Base-by-base conservation (phyloP, 53 echinoderm and acorn worm genomes). In the Henricia sp. region DNA sequence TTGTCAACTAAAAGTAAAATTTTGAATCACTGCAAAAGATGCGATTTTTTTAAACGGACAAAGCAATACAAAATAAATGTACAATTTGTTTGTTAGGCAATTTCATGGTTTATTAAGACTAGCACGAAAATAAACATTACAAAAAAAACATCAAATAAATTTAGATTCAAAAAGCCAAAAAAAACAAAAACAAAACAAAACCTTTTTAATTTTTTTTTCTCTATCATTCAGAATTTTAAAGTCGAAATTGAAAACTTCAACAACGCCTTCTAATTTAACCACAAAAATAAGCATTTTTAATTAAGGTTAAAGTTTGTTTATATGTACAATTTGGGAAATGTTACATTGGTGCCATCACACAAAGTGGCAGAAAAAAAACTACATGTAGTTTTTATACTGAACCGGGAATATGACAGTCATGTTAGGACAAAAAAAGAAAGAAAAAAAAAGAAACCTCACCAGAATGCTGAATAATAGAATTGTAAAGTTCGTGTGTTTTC, bases 21-120 rank as follows among this genome's bases (percentile, higher is more conserved):
- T n/a, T n/a, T n/a, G n/a, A n/a, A n/a, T n/a, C n/a, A n/a, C n/a
- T n/a, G n/a, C n/a, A n/a, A n/a, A n/a, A n/a, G n/a, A n/a, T n/a
- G n/a, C n/a, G n/a, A n/a, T n/a, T n/a, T n/a, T n/a, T n/a, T n/a
- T n/a, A n/a, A n/a, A n/a, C n/a, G n/a, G n/a, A n/a, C n/a, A n/a
- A n/a, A n/a, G n/a, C n/a, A n/a, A n/a, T n/a, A n/a, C n/a, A n/a
- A n/a, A n/a, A n/a, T n/a, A n/a, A n/a, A n/a, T n/a, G n/a, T n/a
- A n/a, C n/a, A n/a, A n/a, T n/a, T n/a, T n/a, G n/a, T n/a, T n/a
- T n/a, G n/a, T 65, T 64, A 80, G 80, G 80, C 80, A 80, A 80
- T 63, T 62, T 80, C 80, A 65, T 64, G 62, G 80, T 80, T 80
- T 80, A 57, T 80, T 80, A 64, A 80, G n/a, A n/a, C n/a, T n/a